Evolutionary conservation across 2,888 invertebrate genomes (phyloP), one percentile per base, ranked within the genome.

Genomic region (Drosophila colorata): DNA sequence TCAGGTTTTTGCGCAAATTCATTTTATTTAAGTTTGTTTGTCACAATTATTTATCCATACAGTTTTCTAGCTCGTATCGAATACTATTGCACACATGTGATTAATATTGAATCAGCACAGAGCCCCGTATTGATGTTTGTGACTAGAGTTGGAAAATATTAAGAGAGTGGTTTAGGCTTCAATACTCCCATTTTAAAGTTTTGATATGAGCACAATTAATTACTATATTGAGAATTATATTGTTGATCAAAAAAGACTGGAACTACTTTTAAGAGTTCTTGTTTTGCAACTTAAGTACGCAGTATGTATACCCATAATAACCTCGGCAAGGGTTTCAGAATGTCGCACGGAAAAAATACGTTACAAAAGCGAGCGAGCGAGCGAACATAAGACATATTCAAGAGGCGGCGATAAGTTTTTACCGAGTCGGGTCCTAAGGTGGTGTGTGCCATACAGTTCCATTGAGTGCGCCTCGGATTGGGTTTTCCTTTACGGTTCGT

Each of bases 401-500:
- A 59, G 49, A 67, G 56, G 58, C 43, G 46, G 61, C 66, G 58
- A 61, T 66, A 61, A 76, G 60, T 41, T 47, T 6, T 25, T 48
- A 43, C 23, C 5, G 18, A 20, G 25, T 7, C 60, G 51, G 44
- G 31, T 18, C 20, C 31, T 33, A 35, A 57, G 63, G 59, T 65
- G 74, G 53, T 69, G 69, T 67, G 74, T 76, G 88, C 80, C 78
- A 76, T 84, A 66, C 63, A 72, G 88, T 86, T 86, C 89, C 85
- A 72, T 65, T 86, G 67, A 69, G 44, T 87, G 85, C 56, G 59
- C 69, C 74, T 63, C 67, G 49, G 53, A 60, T 64, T 74, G 56
- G 49, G 49, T 74, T 66, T 67, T 63, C 75, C 57, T 88, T 88
- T 74, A 81, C 87, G 88, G 76, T 85, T 57, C 37, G 18, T 84